These are phyloP conservation scores for Psephotus haematonotus DNA, from an alignment of 2,113 vertebrate genomes.

Conservation along the genomic window DNA sequence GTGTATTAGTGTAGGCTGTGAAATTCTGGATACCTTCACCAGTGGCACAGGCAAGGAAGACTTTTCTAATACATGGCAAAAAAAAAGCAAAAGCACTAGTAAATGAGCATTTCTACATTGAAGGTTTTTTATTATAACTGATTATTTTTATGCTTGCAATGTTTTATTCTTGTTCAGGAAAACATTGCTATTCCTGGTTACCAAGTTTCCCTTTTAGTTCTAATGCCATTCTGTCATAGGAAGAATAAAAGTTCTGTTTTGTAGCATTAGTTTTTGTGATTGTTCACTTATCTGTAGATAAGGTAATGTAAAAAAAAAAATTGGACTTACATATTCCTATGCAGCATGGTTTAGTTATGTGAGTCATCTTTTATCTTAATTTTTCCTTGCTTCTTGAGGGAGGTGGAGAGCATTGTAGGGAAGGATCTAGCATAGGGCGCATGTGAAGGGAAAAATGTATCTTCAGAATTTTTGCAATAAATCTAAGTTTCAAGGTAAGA, in stretches of 20 bases:
- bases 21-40: neutral
- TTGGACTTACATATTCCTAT: neutral
- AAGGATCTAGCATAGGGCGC: neutral
- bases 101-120: neutral
- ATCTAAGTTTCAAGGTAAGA: neutral
- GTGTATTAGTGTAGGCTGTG: neutral
- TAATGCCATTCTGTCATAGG: neutral
- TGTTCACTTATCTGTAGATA: neutral
- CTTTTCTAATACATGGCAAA: neutral
- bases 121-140: neutral
- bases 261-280: neutral
- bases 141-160: neutral
- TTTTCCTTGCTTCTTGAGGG: neutral
- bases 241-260: neutral
- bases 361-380: neutral
- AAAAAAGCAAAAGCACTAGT: neutral
- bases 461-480: neutral
- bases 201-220: neutral
- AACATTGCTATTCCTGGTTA: neutral
- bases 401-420: neutral
- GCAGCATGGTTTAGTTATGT: neutral
- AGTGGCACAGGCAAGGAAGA: neutral
- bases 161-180: neutral
- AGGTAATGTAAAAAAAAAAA: neutral
- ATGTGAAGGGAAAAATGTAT: neutral